Base-by-base conservation (phyloP, 2,797 vertebrate genomes). In the Prionace glauca region DNA sequence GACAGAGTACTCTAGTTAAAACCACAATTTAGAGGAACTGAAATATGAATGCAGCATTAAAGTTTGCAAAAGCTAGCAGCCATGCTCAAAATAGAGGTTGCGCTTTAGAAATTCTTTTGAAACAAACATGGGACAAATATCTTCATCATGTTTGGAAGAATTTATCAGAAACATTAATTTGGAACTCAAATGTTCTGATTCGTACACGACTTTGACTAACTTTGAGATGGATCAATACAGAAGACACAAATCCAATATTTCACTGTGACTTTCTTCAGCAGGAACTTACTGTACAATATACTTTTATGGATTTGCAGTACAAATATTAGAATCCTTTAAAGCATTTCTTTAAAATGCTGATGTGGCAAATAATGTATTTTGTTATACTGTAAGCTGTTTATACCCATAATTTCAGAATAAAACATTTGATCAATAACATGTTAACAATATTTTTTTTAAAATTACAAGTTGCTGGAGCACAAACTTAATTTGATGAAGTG, bases 11-110 rank as follows among this genome's bases (percentile, higher is more conserved):
- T 74, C 93, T 56, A 95, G 71, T 32, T 95, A 16, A 95, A 95
- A 95, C 71, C 93, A 74, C 93, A 14, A 95, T 32, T 71, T 95
- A 77, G 93, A 72, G 71, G 93, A 95, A 95, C 71, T 77, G 93
- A 95, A 95, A 95, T 18, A 32, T 95, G 93, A 95, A 45, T 95
- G 93, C 56, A 74, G 67, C 14, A 94, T 24, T 74, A n/a, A 69
- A 45, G 36, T 71, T 41, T 72, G 22, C 11, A 45, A 8, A 18
- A 69, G 32, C 45, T 56, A 29, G 45, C 41, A 74, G 16, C 50
- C 26, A 10, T 32, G 56, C 50, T 77, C 16, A 71, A 72, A 74
- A 22, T 56, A 56, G 16, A 32, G 1, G 26, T 60, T 95, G 71
- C 8, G 41, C 45, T n/a, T 74, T 41, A 45, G 93, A 50, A 14